phyloP scores from a whole-genome alignment of 2,888 invertebrate genomes.

The Mongoloraphidia duomilia region DNA sequence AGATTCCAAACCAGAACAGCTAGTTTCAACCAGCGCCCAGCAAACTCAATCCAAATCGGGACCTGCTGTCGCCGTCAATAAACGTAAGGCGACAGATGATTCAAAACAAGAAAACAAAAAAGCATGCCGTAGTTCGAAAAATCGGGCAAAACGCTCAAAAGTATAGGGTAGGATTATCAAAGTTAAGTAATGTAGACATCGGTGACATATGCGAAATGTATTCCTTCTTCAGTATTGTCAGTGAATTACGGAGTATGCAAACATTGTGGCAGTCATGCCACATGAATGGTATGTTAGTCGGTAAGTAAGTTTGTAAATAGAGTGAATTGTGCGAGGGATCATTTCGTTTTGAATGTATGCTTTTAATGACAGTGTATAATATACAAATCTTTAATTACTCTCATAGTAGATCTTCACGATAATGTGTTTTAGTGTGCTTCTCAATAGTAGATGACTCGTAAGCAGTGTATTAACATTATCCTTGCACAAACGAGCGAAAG shows the following conservation, averaged over 20 bases:
- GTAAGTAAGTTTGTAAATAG: background rate
- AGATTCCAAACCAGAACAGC: background rate
- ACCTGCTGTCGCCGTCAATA: background rate
- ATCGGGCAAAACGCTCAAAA: slow-evolving; percentile 27
- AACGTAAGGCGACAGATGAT: slow-evolving; percentile 1
- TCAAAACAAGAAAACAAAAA: slow-evolving; percentile 21
- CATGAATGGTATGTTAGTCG: too few relatives aligned
- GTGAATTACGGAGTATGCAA: too few relatives aligned
- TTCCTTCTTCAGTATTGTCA: background rate
- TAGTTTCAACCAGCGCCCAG: background rate
- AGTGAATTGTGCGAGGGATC: background rate
- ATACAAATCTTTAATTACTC: too few relatives aligned
- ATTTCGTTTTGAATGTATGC: too few relatives aligned
- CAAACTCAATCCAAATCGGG: background rate
- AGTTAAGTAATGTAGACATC: too few relatives aligned
- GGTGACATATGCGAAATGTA: background rate
- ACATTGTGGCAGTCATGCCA: too few relatives aligned
- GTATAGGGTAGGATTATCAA: slow-evolving; percentile 15
- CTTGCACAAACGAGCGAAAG: too few relatives aligned
- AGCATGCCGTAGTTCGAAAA: slow-evolving; percentile 24
- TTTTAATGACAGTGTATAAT: too few relatives aligned
- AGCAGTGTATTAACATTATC: too few relatives aligned
- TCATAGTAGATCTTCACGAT: too few relatives aligned
- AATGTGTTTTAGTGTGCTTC: too few relatives aligned
- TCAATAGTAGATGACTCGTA: too few relatives aligned